phyloP scores from a whole-genome alignment of 2,113 vertebrate species.

The Ahaetulla prasina region DNA sequence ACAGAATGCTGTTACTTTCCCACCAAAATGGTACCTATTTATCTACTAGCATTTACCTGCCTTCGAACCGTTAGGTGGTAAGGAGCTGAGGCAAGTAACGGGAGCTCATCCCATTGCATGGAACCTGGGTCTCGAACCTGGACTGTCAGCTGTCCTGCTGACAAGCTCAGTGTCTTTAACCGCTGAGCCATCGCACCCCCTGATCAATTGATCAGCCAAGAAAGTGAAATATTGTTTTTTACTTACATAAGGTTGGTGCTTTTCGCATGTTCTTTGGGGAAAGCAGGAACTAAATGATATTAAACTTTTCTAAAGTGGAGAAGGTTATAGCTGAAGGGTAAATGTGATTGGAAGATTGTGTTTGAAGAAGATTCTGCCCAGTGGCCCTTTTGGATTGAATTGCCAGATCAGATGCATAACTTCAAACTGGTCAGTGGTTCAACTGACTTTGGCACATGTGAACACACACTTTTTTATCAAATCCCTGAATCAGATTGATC shows the following conservation, averaged over 20 bases:
- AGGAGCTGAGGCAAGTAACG: too few relatives aligned
- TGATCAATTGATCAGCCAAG: not conserved
- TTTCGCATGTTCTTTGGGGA: not conserved
- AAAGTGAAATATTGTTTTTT: conserved; percentile 6
- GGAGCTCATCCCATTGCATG: not conserved
- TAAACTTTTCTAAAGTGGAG: not conserved
- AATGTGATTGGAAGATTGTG: not conserved
- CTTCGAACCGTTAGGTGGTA: too few relatives aligned
- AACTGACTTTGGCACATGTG: not conserved
- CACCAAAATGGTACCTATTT: not conserved
- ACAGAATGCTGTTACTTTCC: not conserved
- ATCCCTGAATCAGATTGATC: not conserved
- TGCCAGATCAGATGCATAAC: not conserved
- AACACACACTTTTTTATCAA: not conserved
- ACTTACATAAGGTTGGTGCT: not conserved
- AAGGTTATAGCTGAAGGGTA: not conserved
- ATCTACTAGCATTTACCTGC: not conserved
- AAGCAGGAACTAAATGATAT: not conserved
- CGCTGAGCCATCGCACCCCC: not conserved
- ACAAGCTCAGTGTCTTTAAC: not conserved
- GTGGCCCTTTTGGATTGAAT: not conserved
- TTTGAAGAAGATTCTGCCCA: not conserved
- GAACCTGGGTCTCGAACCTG: not conserved
- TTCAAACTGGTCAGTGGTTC: not conserved
- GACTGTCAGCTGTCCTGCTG: not conserved